Conservation (phyloP, 2,797 vertebrate species). For the Macropus fuliginosus region DNA sequence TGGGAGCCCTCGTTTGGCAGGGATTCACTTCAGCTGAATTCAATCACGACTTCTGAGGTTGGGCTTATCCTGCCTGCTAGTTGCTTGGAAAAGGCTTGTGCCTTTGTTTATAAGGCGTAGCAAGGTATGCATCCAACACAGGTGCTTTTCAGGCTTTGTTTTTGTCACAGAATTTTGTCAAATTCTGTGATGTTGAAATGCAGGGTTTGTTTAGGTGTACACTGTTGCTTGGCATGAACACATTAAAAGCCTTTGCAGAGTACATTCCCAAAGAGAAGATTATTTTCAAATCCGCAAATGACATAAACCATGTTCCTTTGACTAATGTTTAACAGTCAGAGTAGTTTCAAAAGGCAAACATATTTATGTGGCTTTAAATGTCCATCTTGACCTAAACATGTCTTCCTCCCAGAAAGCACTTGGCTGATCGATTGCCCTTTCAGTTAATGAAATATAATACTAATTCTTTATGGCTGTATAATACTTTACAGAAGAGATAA, state of each 20-base stretch:
- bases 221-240: conserved; percentile 8
- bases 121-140: background rate
- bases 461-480: background rate
- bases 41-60: conserved; percentile 20
- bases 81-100: background rate
- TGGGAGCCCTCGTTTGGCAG: conserved; percentile 34
- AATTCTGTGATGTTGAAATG: background rate
- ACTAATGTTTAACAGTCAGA: conserved; percentile 34
- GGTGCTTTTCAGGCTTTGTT: background rate
- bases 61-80: conserved; percentile 42
- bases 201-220: background rate
- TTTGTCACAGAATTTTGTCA: no score
- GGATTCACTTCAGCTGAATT: conserved; percentile 41
- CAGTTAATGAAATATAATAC: conserved; percentile 3
- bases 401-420: conserved; percentile 30
- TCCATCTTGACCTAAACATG: background rate
- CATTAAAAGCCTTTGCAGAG: conserved; percentile 14
- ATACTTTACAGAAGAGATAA: background rate
- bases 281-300: conserved; percentile 31
- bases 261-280: background rate
- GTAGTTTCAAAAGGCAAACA: conserved; percentile 25
- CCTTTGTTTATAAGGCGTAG: conserved; percentile 9
- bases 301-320: conserved; percentile 23
- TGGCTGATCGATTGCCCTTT: background rate
- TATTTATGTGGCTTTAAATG: conserved; percentile 31